A percentile compares a stretch with the other conserved stretches of the same genome.
Conservation (phyloP, 53 echinoderm and acorn worm genomes). For the Paracentrotus lividus region DNA sequence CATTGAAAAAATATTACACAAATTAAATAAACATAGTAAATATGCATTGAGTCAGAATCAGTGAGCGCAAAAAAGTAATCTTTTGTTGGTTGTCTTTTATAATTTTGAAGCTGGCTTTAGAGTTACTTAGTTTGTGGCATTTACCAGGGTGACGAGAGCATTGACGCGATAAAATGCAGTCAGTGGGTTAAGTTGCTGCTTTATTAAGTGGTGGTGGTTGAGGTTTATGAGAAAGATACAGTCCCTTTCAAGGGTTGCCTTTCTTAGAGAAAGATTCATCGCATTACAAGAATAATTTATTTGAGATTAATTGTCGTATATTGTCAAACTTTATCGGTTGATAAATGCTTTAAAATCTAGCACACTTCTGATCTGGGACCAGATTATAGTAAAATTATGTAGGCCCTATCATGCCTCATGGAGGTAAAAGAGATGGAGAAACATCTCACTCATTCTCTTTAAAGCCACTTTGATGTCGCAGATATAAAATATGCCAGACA, state of each 20-base stretch:
- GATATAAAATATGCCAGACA: too few species aligned
- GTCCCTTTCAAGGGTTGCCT: not conserved
- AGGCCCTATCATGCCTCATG: too few species aligned
- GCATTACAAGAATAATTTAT: too few species aligned
- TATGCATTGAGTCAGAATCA: not conserved
- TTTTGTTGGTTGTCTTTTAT: not conserved
- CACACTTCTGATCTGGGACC: not conserved
- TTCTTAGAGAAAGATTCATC: not conserved
- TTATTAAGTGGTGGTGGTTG: not conserved
- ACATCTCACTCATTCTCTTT: too few species aligned
- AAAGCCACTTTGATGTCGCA: too few species aligned
- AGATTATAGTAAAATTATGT: too few species aligned
- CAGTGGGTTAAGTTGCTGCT: not conserved
- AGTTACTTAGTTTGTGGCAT: constrained; percentile 22
- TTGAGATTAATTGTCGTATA: not conserved
- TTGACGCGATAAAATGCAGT: not conserved
- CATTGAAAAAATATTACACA: not conserved
- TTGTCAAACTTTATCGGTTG: not conserved
- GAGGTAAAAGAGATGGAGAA: too few species aligned
- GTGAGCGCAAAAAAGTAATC: not conserved
- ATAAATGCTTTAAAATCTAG: not conserved
- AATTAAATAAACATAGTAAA: not conserved
- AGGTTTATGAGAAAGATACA: not conserved
- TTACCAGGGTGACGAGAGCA: constrained; percentile 16
- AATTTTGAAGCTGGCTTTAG: not conserved